These are phyloP conservation scores for Trogon melanurus DNA, from an alignment of 2,113 vertebrate species.

Conservation along the genomic window DNA sequence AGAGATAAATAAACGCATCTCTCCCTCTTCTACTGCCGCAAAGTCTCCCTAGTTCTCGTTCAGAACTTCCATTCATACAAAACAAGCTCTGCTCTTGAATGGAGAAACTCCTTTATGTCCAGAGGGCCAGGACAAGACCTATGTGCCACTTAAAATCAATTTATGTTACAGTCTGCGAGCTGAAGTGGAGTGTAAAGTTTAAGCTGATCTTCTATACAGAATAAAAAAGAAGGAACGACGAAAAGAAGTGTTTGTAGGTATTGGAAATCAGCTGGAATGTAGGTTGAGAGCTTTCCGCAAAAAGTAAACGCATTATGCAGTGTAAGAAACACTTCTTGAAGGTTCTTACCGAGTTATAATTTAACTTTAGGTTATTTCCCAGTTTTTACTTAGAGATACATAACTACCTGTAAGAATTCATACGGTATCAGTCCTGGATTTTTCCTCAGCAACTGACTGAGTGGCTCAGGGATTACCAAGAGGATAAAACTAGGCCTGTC, in stretches of 20 bases:
- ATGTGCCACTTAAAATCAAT: neutral
- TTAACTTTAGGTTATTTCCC: neutral
- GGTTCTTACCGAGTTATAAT: neutral
- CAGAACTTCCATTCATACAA: neutral
- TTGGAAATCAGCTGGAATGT: neutral
- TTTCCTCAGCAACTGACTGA: neutral
- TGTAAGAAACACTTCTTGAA: neutral
- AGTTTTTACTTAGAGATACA: neutral
- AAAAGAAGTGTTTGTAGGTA: neutral
- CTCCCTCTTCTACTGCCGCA: neutral
- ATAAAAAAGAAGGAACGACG: neutral
- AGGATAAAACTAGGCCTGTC: neutral
- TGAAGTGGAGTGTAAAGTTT: neutral
- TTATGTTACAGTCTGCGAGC: neutral
- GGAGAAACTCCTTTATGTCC: neutral
- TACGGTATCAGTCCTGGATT: neutral
- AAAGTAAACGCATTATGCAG: neutral
- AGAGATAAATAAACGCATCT: neutral
- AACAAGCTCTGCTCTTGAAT: neutral
- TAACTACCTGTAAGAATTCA: neutral
- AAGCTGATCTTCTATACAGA: neutral
- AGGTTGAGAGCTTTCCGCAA: neutral
- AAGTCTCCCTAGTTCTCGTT: neutral
- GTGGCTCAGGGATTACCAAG: neutral
- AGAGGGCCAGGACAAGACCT: neutral